Percentiles rank a stretch among this genome's conserved stretches.
Evolutionary conservation across 2,888 invertebrate genomes (phyloP).

Genomic region (Alloplasta piceator): DNA sequence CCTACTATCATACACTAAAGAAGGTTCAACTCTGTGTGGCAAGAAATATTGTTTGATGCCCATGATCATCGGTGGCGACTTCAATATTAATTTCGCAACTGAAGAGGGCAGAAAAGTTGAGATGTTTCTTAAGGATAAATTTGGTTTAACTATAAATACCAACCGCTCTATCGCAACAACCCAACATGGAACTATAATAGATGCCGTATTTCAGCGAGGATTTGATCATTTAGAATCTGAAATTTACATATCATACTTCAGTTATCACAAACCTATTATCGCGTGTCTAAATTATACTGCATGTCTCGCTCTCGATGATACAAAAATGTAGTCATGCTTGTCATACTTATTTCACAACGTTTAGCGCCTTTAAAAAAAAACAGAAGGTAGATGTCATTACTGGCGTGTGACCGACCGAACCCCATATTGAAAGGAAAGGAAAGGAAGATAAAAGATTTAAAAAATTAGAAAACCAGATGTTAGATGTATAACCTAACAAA

Average conservation of each 20-base stretch:
- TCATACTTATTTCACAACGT: too few relatives aligned
- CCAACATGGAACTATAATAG: conserved; percentile 25
- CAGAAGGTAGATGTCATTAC: too few relatives aligned
- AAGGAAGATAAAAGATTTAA: too few relatives aligned
- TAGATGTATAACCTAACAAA: too few relatives aligned
- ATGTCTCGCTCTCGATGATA: too few relatives aligned
- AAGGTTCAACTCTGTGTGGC: conserved; percentile 13
- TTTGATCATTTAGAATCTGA: conserved; percentile 12
- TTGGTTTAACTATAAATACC: not conserved
- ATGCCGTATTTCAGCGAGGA: conserved; percentile 17
- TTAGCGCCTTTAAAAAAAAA: too few relatives aligned
- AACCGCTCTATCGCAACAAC: conserved; percentile 4
- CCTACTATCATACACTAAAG: conserved; percentile 12
- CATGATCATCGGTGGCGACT: conserved; percentile 38
- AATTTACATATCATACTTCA: conserved; percentile 29
- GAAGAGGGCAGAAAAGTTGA: not conserved
- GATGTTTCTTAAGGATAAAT: conserved; percentile 8
- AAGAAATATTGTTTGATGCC: conserved; percentile 3
- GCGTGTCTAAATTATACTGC: too few relatives aligned
- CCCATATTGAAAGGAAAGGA: too few relatives aligned
- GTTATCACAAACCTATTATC: conserved; percentile 36
- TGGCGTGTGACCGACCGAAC: too few relatives aligned
- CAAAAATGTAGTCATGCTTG: too few relatives aligned
- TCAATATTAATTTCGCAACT: conserved; percentile 20
- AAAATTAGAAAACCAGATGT: too few relatives aligned